Evolutionary conservation across 2,113 vertebrate genomes (phyloP).

Genomic region (Protobothrops flavoviridis): DNA sequence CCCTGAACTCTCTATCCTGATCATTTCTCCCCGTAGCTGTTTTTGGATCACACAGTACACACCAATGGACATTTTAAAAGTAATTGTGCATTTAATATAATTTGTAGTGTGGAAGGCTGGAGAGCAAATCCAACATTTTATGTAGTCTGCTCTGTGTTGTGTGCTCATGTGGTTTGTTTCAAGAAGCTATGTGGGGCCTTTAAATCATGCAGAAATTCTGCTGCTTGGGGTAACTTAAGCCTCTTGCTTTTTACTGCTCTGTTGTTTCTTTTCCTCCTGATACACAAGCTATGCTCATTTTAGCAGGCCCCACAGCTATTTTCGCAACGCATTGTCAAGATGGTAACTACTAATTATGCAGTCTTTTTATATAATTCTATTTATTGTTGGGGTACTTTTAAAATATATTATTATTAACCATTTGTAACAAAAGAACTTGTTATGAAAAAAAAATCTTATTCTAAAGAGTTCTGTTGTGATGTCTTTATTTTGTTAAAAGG

Average conservation of each 20-base stretch:
- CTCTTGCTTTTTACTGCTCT: neutral
- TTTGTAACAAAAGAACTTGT: neutral
- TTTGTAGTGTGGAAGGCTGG: neutral
- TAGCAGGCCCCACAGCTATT: conserved; percentile 4
- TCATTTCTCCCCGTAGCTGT: neutral
- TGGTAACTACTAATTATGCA: conserved; percentile 22
- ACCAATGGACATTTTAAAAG: neutral
- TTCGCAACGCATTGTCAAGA: neutral
- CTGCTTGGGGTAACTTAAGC: neutral
- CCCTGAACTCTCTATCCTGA: neutral
- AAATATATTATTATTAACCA: conserved; percentile 8
- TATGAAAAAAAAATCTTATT: neutral
- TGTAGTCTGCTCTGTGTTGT: neutral
- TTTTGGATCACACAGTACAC: neutral
- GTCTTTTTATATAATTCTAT: conserved; percentile 17
- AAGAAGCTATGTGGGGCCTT: neutral
- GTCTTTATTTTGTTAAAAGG: conserved; percentile 1
- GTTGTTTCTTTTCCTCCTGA: neutral
- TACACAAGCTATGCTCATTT: conserved; percentile 3
- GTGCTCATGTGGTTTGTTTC: neutral
- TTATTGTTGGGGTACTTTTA: conserved; percentile 8
- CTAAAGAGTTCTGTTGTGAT: neutral
- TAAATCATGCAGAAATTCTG: neutral
- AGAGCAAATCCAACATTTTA: neutral
- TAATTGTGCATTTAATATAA: neutral